Conservation (phyloP, 1,140 invertebrate species). For the Neodiprion virginianus region DNA sequence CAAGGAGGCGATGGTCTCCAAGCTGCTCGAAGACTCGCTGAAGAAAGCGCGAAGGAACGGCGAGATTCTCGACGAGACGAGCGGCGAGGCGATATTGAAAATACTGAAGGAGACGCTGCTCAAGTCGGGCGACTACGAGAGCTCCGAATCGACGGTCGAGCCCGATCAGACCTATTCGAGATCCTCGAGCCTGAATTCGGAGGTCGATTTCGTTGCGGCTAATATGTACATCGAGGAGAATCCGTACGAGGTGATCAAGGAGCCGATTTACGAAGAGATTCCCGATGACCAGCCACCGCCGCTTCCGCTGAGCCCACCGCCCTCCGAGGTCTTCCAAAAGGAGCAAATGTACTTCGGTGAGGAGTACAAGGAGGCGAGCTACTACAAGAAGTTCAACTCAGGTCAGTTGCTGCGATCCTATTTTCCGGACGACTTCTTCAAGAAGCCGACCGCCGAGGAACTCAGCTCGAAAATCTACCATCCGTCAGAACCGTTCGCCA, state of each 20-base stretch:
- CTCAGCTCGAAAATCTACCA: constrained; percentile 19
- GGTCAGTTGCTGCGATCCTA: constrained; percentile 86
- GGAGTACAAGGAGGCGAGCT: constrained; percentile 67
- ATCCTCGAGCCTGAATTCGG: constrained; percentile 47
- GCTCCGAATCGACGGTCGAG: constrained; percentile 47
- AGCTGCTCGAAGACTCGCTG: constrained; percentile 55
- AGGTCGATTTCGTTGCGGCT: constrained; percentile 53
- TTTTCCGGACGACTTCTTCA: constrained; percentile 77
- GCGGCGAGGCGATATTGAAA: constrained; percentile 55
- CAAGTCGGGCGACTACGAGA: constrained; percentile 49
- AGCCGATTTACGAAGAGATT: constrained; percentile 88
- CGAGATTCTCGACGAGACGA: constrained; percentile 53
- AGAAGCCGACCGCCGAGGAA: constrained; percentile 62
- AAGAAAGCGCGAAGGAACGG: constrained; percentile 54
- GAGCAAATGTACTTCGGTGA: constrained; percentile 63
- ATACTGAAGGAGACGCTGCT: constrained; percentile 56
- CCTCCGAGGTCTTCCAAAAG: constrained; percentile 53
- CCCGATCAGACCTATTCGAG: constrained; percentile 47
- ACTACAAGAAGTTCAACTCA: constrained; percentile 59
- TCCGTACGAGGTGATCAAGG: constrained; percentile 79
- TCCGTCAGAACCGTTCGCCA: constrained; percentile 42
- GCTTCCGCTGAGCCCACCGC: constrained; percentile 64
- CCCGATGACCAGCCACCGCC: constrained; percentile 77
- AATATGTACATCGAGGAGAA: constrained; percentile 65
- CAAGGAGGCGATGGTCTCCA: constrained; percentile 54